phyloP scores from a whole-genome alignment of 2,797 vertebrate species.

The Mus caroli region DNA sequence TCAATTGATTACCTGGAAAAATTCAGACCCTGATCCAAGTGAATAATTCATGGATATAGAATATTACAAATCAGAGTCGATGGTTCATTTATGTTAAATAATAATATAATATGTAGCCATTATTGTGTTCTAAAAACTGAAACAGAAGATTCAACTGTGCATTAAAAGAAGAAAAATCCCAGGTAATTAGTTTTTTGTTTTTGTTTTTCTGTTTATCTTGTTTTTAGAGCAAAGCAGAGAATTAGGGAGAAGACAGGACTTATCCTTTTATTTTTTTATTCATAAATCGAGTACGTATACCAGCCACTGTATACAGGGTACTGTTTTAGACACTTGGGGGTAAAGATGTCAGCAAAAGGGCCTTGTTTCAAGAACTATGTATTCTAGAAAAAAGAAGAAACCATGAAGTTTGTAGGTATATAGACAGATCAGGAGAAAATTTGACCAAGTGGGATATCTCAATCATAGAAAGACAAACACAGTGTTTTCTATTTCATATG shows the following conservation, averaged over 20 bases:
- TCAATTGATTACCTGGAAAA: background rate
- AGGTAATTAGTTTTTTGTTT: background rate
- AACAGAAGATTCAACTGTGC: background rate
- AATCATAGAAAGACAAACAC: background rate
- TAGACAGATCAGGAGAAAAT: background rate
- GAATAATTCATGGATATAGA: background rate
- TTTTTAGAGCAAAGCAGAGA: constrained; percentile 10
- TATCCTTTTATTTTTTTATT: background rate
- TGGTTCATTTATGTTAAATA: background rate
- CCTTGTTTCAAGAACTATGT: background rate
- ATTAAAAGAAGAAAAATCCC: constrained; percentile 2
- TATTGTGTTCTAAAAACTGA: background rate
- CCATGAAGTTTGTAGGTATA: background rate
- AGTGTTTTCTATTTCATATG: background rate
- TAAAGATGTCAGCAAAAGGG: background rate
- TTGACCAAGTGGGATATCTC: background rate
- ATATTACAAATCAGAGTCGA: background rate
- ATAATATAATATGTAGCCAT: background rate
- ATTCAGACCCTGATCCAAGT: background rate
- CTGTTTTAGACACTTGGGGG: background rate
- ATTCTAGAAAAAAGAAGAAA: background rate
- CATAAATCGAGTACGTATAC: background rate
- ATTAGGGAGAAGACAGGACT: too few relatives aligned
- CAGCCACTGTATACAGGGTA: background rate
- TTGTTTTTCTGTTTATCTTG: background rate